phyloP scores from a whole-genome alignment of 2,113 vertebrate species.

The Sapayoa aenigma region DNA sequence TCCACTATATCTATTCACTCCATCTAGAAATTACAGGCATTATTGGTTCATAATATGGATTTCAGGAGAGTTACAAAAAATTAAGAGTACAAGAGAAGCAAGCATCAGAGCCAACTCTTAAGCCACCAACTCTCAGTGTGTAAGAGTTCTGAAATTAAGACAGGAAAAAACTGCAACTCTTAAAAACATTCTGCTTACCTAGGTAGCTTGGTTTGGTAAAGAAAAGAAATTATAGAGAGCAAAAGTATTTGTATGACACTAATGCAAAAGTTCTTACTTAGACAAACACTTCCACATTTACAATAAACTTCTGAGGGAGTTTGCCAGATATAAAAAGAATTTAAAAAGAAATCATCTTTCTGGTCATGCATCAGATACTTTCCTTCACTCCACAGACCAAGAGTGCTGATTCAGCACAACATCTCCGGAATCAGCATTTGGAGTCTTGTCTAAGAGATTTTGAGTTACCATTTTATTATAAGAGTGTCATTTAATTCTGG shows the following conservation, averaged over 20 bases:
- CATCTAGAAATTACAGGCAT: neutral
- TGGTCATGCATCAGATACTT: neutral
- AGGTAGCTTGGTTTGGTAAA: neutral
- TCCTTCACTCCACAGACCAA: neutral
- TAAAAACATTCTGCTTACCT: neutral
- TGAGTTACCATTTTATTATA: neutral
- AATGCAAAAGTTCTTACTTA: neutral
- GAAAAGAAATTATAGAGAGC: neutral
- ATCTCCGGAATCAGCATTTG: neutral
- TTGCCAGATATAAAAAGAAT: neutral
- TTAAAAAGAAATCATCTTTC: neutral
- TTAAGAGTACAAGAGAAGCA: neutral
- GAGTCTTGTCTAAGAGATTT: neutral
- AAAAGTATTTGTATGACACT: neutral
- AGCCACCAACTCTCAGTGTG: neutral
- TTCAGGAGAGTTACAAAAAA: neutral
- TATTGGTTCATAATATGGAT: neutral
- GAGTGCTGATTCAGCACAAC: rapidly evolving
- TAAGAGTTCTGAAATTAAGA: neutral
- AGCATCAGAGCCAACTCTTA: neutral
- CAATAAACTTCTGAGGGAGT: neutral
- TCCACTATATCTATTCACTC: neutral
- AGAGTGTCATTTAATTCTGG: neutral
- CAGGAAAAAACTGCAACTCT: neutral
- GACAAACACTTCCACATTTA: neutral